phyloP scores from a whole-genome alignment of 2,797 vertebrate genomes.

The Antennarius maculatus region DNA sequence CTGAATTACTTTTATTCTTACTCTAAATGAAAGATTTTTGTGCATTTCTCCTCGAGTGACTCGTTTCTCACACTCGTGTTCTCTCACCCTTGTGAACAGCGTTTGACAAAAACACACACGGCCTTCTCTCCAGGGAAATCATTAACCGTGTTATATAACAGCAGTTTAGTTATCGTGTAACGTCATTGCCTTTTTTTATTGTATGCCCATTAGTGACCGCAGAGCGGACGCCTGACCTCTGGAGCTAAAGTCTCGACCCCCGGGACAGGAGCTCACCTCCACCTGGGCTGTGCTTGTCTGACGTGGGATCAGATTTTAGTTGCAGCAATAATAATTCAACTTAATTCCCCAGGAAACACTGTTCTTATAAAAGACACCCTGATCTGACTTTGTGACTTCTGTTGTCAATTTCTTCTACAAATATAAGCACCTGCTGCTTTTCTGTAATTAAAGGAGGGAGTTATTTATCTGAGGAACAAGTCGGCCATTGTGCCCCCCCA shows the following conservation, averaged over 20 bases:
- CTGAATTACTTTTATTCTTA: not conserved
- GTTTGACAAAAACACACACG: slow-evolving; percentile 42
- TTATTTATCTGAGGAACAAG: slow-evolving; percentile 50
- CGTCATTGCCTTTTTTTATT: slow-evolving; percentile 48
- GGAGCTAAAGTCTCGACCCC: slow-evolving; percentile 43
- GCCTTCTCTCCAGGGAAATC: slow-evolving; percentile 63
- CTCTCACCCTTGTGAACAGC: slow-evolving; percentile 10
- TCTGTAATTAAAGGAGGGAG: slow-evolving; percentile 60
- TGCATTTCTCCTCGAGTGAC: slow-evolving; percentile 15
- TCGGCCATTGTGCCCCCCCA: slow-evolving; percentile 62
- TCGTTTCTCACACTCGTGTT: slow-evolving; percentile 6
- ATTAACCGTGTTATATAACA: slow-evolving; percentile 73
- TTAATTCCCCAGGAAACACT: slow-evolving; percentile 21
- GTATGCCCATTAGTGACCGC: slow-evolving; percentile 51
- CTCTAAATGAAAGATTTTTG: not conserved
- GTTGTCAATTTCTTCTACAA: slow-evolving; percentile 51
- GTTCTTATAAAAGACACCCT: slow-evolving; percentile 23
- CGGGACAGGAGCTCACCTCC: slow-evolving; percentile 46
- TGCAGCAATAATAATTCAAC: slow-evolving; percentile 18
- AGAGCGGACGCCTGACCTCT: slow-evolving; percentile 46
- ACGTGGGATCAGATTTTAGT: slow-evolving; percentile 20
- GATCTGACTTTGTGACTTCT: slow-evolving; percentile 17
- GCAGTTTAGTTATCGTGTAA: slow-evolving; percentile 46
- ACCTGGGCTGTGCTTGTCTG: slow-evolving; percentile 40
- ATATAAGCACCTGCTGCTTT: slow-evolving; percentile 57